Percentiles rank a stretch among this genome's conserved stretches.
Conservation (phyloP, 2,113 vertebrate species). For the Petromus typicus region DNA sequence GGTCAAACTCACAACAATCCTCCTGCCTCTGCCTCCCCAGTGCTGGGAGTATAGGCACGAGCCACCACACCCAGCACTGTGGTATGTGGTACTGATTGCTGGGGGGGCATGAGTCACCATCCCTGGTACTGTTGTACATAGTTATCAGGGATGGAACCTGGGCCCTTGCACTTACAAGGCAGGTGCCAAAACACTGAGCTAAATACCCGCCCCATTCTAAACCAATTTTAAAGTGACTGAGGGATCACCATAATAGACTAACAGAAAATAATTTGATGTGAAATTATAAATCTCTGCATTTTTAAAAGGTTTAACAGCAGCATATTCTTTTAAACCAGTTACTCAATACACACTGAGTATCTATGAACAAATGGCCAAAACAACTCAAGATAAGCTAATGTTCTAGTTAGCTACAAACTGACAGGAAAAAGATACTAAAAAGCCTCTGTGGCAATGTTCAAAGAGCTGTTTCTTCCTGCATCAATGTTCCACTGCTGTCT, state of each 20-base stretch:
- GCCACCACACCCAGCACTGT: no score
- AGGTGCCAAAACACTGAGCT: no score
- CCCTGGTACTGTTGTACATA: no score
- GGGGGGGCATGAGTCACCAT: no score
- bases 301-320: background rate
- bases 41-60: no score
- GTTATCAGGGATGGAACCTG: no score
- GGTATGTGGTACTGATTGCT: no score
- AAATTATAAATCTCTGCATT: constrained; percentile 40
- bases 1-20: no score
- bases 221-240: background rate
- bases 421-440: background rate
- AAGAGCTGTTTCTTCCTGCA: background rate
- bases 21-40: no score
- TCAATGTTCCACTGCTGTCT: background rate
- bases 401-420: background rate
- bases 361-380: background rate
- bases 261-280: constrained; percentile 45
- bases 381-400: constrained; percentile 11
- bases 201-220: no score
- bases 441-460: background rate
- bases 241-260: background rate
- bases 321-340: background rate
- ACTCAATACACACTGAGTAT: constrained; percentile 12
- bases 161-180: no score